phyloP scores from a whole-genome alignment of 2,888 invertebrate genomes.

The Capitulum mitella region DNA sequence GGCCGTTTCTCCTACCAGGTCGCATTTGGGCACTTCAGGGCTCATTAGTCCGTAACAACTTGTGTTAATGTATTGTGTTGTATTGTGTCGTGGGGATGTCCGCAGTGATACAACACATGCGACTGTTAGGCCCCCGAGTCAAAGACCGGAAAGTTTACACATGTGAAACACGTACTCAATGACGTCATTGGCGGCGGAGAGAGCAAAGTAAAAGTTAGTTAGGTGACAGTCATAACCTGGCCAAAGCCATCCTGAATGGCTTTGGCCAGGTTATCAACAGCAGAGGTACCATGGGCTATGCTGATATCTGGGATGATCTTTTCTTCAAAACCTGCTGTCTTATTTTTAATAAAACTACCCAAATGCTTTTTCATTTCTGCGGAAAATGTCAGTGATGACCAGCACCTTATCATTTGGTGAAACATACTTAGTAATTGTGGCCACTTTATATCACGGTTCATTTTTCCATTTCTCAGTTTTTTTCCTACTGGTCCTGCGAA shows the following conservation, averaged over 20 bases:
- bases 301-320: not conserved
- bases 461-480: not conserved
- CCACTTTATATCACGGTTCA: not conserved
- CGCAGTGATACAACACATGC: too few species aligned
- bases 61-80: too few species aligned
- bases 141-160: too few species aligned
- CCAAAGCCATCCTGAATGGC: not conserved
- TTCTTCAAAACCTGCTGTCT: not conserved
- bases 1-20: too few species aligned
- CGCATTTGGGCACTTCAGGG: too few species aligned
- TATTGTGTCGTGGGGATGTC: too few species aligned
- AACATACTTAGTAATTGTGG: not conserved
- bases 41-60: too few species aligned
- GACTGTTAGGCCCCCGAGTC: too few species aligned
- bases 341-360: not conserved
- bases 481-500: rapidly evolving
- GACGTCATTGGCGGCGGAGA: too few species aligned
- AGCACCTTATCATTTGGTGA: not conserved
- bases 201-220: too few species aligned
- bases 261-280: not conserved
- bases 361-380: not conserved
- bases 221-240: too few species aligned
- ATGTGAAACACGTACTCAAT: too few species aligned
- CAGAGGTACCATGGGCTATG: not conserved
- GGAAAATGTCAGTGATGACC: not conserved